Percentiles rank a stretch among this genome's conserved stretches.
phyloP scores from a whole-genome alignment of 2,113 vertebrate species.

The Eonycteris spelaea region DNA sequence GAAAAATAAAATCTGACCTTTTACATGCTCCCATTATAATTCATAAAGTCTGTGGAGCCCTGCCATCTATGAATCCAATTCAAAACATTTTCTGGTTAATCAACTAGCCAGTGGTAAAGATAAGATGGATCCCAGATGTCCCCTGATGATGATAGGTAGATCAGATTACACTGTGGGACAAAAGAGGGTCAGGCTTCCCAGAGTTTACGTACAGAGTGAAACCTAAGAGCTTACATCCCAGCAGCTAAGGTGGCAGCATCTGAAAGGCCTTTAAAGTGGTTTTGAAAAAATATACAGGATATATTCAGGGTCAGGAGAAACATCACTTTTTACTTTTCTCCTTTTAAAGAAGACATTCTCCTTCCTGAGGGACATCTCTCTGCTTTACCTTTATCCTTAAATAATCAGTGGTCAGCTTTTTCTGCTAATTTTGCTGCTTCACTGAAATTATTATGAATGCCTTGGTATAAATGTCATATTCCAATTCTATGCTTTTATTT shows the following conservation, averaged over 20 bases:
- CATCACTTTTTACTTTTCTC: slow-evolving; percentile 33
- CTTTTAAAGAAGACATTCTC: slow-evolving; percentile 22
- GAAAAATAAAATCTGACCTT: slow-evolving; percentile 63
- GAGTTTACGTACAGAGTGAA: slow-evolving; percentile 75
- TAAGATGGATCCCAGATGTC: slow-evolving; percentile 84
- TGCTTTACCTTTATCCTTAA: not conserved
- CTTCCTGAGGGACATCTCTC: not conserved
- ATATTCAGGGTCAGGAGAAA: slow-evolving; percentile 66
- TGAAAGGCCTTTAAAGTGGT: slow-evolving; percentile 65
- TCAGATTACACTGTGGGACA: slow-evolving; percentile 76
- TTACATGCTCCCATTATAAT: slow-evolving; percentile 72
- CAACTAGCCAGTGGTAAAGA: slow-evolving; percentile 75
- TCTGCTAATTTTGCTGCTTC: not conserved
- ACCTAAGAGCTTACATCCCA: slow-evolving; percentile 69
- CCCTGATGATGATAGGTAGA: slow-evolving; percentile 67
- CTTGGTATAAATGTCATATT: not conserved
- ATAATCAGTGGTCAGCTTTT: not conserved
- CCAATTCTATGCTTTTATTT: not conserved
- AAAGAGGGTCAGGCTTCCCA: slow-evolving; percentile 67
- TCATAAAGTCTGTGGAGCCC: slow-evolving; percentile 68
- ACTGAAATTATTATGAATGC: slow-evolving; percentile 37
- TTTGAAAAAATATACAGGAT: slow-evolving; percentile 68
- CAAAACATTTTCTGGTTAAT: slow-evolving; percentile 80
- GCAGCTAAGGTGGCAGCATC: slow-evolving; percentile 60
- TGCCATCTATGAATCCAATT: slow-evolving; percentile 75